Base-by-base conservation (phyloP, 2,113 vertebrate species). In the Oreochromis niloticus region DNA sequence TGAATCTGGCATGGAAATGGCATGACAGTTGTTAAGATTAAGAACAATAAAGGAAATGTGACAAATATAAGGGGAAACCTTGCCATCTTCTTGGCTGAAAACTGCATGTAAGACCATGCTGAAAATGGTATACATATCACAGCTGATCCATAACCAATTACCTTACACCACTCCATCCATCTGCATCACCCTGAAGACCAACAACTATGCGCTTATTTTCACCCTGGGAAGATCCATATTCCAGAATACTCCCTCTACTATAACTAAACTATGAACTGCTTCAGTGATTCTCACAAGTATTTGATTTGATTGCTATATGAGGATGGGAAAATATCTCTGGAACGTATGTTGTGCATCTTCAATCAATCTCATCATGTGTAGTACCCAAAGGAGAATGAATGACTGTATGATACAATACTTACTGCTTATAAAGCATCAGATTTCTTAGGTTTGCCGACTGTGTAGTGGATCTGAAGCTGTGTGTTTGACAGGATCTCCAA, bases 1-100 rank as follows among this genome's bases (percentile, higher is more conserved):
- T 91, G 91, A 94, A 87, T 92, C 91, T 90, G 93, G 95, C 94
- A 95, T 94, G 94, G 85, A 93, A 93, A 91, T 34, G 93, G 92
- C 94, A 94, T 95, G 95, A 92, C 82, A 91, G 90, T 87, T 91
- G 89, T 94, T 87, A 86, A 83, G 80, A 89, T 88, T 93, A 89
- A 92, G 81, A 93, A 91, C 81, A 96, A 93, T 94, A 95, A 95
- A 96, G 68, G 81, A 90, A 89, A 92, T 75, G 55, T 88, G 81
- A 93, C 54, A 91, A 85, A 91, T 24, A 59, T 54, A 32, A 59
- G 84, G 46, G 71, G 14, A 2, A 39, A 56, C 55, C 87, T 50
- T 8, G 55, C 22, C 39, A 11, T 0, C n/a, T 88, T 92, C 6
- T 83, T 87, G n/a, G 80, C 84, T 34, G 36, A 52, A 78, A 78